A percentile compares a stretch with the other conserved stretches of the same genome.
phyloP scores from a whole-genome alignment of 2,797 vertebrate species.

The Emys orbicularis region DNA sequence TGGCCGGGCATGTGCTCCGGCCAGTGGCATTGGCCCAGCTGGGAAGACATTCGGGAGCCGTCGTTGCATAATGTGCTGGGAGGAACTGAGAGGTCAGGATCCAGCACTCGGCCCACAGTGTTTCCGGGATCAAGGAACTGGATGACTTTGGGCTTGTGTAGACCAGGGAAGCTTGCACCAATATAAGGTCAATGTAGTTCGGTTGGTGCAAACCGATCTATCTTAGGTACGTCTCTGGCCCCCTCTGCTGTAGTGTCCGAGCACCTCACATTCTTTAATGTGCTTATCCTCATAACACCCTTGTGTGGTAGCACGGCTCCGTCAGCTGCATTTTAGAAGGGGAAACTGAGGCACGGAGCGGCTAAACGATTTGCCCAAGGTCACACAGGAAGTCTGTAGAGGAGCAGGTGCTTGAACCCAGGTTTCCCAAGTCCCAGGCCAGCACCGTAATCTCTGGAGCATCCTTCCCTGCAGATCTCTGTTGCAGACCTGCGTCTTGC shows the following conservation, averaged over 20 bases:
- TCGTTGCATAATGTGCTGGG: too few relatives aligned
- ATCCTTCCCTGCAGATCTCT: neutral
- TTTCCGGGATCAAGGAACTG: neutral
- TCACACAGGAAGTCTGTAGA: neutral
- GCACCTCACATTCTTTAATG: neutral
- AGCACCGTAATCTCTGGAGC: accelerated
- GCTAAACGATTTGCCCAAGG: neutral
- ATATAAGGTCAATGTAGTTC: neutral
- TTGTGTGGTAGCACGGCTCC: neutral
- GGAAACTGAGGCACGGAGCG: neutral
- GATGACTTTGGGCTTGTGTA: neutral
- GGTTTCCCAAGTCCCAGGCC: neutral
- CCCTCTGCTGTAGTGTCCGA: neutral
- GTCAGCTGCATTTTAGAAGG: neutral
- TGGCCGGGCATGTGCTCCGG: too few relatives aligned
- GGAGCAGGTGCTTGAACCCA: neutral
- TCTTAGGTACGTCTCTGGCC: neutral
- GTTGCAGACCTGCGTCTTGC: neutral
- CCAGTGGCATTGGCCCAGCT: too few relatives aligned
- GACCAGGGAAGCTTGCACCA: neutral
- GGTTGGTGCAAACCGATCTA: neutral
- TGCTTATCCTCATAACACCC: neutral
- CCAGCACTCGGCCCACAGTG: neutral
- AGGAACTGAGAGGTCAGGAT: neutral
- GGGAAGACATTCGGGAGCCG: neutral